Conservation (phyloP, 2,797 vertebrate genomes). For the Girardinus metallicus region DNA sequence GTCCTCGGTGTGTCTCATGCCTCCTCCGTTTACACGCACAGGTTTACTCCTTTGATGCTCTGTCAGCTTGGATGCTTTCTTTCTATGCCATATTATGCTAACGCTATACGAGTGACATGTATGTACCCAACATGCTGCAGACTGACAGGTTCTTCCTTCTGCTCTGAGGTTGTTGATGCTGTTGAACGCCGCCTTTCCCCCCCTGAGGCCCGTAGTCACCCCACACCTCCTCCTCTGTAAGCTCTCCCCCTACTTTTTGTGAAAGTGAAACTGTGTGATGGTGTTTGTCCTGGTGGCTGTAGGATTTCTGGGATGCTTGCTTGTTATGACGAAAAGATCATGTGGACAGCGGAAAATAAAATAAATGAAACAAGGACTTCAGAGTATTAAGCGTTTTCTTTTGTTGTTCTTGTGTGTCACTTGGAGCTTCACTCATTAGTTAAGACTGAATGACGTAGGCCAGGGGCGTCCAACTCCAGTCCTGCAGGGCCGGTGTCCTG, state of each 20-base stretch:
- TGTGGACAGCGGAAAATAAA: slow-evolving; percentile 68
- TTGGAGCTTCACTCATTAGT: not conserved
- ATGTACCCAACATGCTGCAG: slow-evolving; percentile 75
- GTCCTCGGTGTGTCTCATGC: slow-evolving; percentile 50
- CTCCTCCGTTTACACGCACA: slow-evolving; percentile 49
- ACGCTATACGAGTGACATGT: slow-evolving; percentile 77
- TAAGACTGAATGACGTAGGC: not conserved
- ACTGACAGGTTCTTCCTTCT: slow-evolving; percentile 64
- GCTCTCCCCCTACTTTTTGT: slow-evolving; percentile 48
- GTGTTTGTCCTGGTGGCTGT: slow-evolving; percentile 77
- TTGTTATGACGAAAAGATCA: slow-evolving; percentile 72
- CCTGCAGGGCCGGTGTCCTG: no score
- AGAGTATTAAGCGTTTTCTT: slow-evolving; percentile 60
- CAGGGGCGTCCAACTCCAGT: no score
- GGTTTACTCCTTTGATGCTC: slow-evolving; percentile 63
- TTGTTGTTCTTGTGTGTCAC: not conserved
- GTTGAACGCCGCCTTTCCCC: slow-evolving; percentile 47
- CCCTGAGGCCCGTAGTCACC: slow-evolving; percentile 22
- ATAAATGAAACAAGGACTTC: slow-evolving; percentile 54
- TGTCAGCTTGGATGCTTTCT: slow-evolving; percentile 75
- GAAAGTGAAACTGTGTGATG: slow-evolving; percentile 80
- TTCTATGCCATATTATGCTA: slow-evolving; percentile 79
- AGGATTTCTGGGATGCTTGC: slow-evolving; percentile 77
- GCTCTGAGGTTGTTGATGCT: slow-evolving; percentile 68
- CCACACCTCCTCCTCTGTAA: slow-evolving; percentile 40